Evolutionary conservation across 2,797 vertebrate species (phyloP).

Genomic region (Hapalemur alaotrensis): DNA sequence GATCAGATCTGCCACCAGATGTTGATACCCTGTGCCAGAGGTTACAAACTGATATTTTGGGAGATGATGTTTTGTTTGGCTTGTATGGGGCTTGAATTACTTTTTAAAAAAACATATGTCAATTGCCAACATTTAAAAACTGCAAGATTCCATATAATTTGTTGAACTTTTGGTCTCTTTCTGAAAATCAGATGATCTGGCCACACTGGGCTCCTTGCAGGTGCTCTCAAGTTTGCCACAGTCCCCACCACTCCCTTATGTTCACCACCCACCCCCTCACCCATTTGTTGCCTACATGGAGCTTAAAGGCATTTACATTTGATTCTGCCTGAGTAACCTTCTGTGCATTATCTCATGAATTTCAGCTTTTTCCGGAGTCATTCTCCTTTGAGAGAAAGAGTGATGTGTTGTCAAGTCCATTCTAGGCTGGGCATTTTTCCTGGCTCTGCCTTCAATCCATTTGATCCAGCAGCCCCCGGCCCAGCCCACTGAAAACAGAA

Average conservation of each 20-base stretch:
- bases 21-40: neutral
- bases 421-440: neutral
- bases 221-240: neutral
- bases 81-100: neutral
- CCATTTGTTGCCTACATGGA: neutral
- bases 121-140: neutral
- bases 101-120: neutral
- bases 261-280: neutral
- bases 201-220: neutral
- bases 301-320: neutral
- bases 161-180: neutral
- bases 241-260: neutral
- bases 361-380: neutral
- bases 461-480: neutral
- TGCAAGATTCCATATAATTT: neutral
- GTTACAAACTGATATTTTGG: neutral
- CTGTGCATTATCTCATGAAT: neutral
- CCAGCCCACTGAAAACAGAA: neutral
- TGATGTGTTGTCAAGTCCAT: neutral
- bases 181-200: neutral
- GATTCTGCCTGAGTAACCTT: neutral
- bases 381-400: neutral
- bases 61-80: neutral
- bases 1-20: neutral
- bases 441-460: neutral